These are phyloP conservation scores for human (Homo sapiens) DNA, from an alignment of 2,113 vertebrate genomes.

Conservation along the genomic window DNA sequence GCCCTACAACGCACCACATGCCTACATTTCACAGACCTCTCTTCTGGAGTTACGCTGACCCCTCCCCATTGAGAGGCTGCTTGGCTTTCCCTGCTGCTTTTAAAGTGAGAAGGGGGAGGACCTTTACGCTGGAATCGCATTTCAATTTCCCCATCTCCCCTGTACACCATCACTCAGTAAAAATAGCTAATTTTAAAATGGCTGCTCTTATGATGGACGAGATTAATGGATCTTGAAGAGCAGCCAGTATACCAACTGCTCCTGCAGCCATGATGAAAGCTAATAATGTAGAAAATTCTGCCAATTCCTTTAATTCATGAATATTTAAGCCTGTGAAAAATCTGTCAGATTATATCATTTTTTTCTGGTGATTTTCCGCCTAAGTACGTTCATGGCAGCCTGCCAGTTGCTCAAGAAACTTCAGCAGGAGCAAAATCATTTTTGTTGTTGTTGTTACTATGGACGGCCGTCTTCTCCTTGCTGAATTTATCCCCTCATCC, in stretches of 20 bases:
- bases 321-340: slow-evolving; percentile 89
- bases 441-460: slow-evolving; percentile 54
- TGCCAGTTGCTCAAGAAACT: slow-evolving; percentile 84
- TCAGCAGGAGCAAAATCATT: slow-evolving; percentile 66
- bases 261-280: slow-evolving; percentile 85
- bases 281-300: slow-evolving; percentile 89
- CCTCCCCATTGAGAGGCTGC: not conserved
- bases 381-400: slow-evolving; percentile 83
- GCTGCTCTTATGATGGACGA: slow-evolving; percentile 86
- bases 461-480: not conserved
- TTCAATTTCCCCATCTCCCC: slow-evolving; percentile 72
- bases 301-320: slow-evolving; percentile 89
- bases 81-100: not conserved
- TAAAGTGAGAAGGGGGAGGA: slow-evolving; percentile 67
- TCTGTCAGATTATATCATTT: slow-evolving; percentile 88
- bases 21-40: accelerated
- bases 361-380: slow-evolving; percentile 87
- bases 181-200: slow-evolving; percentile 86
- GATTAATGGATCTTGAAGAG: slow-evolving; percentile 88
- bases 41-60: accelerated
- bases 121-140: slow-evolving; percentile 71
- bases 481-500: not conserved
- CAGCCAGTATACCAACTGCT: slow-evolving; percentile 87
- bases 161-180: slow-evolving; percentile 72
- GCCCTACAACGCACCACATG: accelerated